A percentile compares a stretch with the other conserved stretches of the same genome.
Evolutionary conservation across 2,797 vertebrate genomes (phyloP).

Genomic region (Margarornis squamiger): DNA sequence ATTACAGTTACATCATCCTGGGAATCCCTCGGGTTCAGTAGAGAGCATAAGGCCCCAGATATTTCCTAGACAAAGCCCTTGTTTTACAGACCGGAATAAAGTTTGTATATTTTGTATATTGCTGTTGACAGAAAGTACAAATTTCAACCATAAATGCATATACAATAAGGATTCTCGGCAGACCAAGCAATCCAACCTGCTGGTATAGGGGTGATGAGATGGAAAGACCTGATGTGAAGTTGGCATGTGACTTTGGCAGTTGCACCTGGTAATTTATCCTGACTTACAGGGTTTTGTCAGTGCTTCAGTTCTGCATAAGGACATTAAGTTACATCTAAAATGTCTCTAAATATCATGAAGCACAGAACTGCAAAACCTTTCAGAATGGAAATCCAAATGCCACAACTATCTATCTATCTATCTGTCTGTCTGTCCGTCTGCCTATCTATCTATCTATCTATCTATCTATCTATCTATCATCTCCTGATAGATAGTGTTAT

Average conservation of each 20-base stretch:
- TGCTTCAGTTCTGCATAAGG: neutral
- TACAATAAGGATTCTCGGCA: neutral
- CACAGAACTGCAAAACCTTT: neutral
- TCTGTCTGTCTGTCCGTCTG: no score
- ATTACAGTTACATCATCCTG: rapidly evolving
- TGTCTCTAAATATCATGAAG: neutral
- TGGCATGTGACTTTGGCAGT: neutral
- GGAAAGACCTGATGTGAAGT: neutral
- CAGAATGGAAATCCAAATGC: neutral
- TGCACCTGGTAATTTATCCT: neutral
- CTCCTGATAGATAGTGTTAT: neutral
- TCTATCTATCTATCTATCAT: neutral
- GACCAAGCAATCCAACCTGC: neutral
- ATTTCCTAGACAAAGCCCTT: neutral
- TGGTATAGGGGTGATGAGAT: neutral
- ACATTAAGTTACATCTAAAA: neutral
- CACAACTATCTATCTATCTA: neutral
- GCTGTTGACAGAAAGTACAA: neutral
- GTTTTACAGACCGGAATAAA: neutral
- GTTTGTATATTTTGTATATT: neutral
- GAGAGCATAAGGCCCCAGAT: neutral
- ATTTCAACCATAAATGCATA: neutral
- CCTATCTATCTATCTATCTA: no score
- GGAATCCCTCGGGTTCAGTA: neutral
- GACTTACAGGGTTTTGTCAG: neutral